These are phyloP conservation scores for Anastrepha ludens DNA, from an alignment of 1,140 invertebrate species.

Conservation along the genomic window DNA sequence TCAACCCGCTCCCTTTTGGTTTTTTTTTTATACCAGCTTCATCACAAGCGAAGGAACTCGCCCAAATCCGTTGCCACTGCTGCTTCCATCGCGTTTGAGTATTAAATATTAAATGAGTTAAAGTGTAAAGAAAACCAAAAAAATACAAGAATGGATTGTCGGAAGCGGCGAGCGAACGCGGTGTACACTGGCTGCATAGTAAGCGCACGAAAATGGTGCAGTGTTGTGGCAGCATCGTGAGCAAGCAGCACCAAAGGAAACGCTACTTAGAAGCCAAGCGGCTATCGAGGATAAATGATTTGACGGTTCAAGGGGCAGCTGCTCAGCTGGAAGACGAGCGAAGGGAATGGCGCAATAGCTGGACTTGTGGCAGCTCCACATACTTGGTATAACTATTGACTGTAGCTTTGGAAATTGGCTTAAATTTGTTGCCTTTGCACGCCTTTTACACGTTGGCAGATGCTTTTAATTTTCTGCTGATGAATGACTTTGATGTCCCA, in stretches of 20 bases:
- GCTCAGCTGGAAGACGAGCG: neutral
- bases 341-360: neutral
- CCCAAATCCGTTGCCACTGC: neutral
- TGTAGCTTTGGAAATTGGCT: neutral
- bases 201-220: constrained; percentile 32
- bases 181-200: neutral
- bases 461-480: constrained; percentile 43
- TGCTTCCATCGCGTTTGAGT: neutral
- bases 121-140: neutral
- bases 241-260: constrained; percentile 2
- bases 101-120: constrained; percentile 12
- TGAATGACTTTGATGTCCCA: constrained; percentile 12
- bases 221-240: neutral
- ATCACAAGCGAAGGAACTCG: neutral
- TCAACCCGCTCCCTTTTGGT: neutral
- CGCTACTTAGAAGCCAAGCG: constrained; percentile 15
- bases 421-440: constrained; percentile 25
- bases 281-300: constrained; percentile 44
- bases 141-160: neutral
- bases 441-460: constrained; percentile 37
- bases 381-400: neutral
- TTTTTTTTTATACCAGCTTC: neutral
- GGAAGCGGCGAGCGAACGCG: neutral
- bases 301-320: neutral
- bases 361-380: neutral